These are phyloP conservation scores for Caenorhabditis inopinata DNA, from an alignment of 1,140 invertebrate species.

Conservation along the genomic window DNA sequence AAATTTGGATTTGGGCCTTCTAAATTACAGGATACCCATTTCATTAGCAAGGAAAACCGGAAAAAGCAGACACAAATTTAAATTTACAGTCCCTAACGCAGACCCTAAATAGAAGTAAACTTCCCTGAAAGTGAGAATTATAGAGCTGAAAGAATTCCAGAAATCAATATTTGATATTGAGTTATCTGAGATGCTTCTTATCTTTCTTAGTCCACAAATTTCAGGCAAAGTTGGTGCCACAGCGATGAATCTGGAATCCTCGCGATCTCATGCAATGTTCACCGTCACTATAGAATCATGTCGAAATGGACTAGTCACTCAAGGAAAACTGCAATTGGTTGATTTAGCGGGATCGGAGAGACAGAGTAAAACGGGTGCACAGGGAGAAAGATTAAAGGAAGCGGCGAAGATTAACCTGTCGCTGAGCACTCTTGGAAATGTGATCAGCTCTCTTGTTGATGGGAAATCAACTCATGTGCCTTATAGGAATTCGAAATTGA, in stretches of 20 bases:
- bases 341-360: conserved; percentile 74
- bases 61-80: neutral
- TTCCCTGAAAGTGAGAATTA: no score
- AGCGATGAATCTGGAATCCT: conserved; percentile 93
- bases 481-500: conserved; percentile 90
- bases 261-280: conserved; percentile 89
- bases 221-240: conserved; percentile 73
- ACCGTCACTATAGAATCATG: conserved; percentile 73
- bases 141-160: neutral
- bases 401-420: conserved; percentile 93
- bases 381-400: conserved; percentile 83
- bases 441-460: conserved; percentile 90
- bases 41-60: no score
- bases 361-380: conserved; percentile 79
- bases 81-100: no score
- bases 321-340: conserved; percentile 80
- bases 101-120: no score
- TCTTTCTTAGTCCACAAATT: neutral
- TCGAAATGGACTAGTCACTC: conserved; percentile 73
- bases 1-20: no score
- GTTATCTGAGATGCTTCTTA: neutral
- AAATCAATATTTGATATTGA: conserved; percentile 2
- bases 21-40: no score
- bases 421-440: conserved; percentile 87
- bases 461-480: conserved; percentile 90